Conservation (phyloP, 2,113 vertebrate genomes). For the Acrocephalus arundinaceus region DNA sequence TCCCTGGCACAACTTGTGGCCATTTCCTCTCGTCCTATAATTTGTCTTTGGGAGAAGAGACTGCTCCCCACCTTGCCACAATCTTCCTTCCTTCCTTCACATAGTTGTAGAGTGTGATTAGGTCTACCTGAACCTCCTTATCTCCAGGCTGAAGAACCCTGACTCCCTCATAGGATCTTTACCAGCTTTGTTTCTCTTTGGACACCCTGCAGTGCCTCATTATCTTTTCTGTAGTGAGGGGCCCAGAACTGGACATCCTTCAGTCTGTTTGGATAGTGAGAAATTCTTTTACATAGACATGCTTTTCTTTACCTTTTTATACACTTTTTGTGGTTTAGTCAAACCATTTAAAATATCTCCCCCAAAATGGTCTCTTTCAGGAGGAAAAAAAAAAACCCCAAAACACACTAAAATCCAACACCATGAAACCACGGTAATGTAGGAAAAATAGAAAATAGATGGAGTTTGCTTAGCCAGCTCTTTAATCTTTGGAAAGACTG, state of each 20-base stretch:
- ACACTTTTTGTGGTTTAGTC: background rate
- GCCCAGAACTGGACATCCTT: background rate
- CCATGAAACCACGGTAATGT: background rate
- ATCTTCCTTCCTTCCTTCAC: background rate
- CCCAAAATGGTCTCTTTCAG: background rate
- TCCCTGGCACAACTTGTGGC: background rate
- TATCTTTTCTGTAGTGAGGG: background rate
- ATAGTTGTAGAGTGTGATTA: background rate
- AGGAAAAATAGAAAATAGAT: conserved; percentile 33
- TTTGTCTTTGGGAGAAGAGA: background rate
- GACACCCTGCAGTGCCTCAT: fast-evolving
- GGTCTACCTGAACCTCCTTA: background rate
- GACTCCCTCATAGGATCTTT: background rate
- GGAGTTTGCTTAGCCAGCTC: background rate
- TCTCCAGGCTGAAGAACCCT: background rate
- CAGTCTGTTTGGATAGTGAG: background rate
- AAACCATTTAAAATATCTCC: background rate
- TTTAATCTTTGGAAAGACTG: conserved; percentile 34
- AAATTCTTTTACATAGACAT: background rate
- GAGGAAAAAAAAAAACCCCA: background rate
- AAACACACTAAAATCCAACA: background rate
- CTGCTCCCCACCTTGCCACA: fast-evolving
- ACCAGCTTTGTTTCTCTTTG: background rate
- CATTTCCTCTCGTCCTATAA: fast-evolving
- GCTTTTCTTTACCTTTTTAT: background rate